Base-by-base conservation (phyloP, 2,113 vertebrate genomes). In the Uria lomvia region DNA sequence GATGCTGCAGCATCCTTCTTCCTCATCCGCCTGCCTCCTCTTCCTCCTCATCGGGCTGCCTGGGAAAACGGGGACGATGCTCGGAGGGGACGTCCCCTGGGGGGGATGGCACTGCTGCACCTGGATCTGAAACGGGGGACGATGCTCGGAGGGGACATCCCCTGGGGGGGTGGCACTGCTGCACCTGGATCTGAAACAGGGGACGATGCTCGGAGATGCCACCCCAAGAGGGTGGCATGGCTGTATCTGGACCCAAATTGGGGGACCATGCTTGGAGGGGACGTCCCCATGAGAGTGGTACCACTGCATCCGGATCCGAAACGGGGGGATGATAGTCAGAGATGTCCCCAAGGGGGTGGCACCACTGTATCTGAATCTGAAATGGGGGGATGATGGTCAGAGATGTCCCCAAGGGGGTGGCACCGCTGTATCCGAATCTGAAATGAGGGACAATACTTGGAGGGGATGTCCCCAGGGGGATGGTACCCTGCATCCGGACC, bases 381-480 rank as follows among this genome's bases (percentile, higher is more conserved):
- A 47, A 47, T 24, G 30, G 27, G 27, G 27, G 7, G 16, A 4
- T 43, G 3, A 16, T 40, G 27, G 36, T 38, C 9, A 12, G n/a
- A 38, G 23, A 23, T 24, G 45, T 50, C 29, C 29, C 47, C 29
- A 62, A 26, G 29, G 16, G 12, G 5, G 4, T 20, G 47, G 34
- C 6, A n/a, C 11, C 12, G 3, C 45, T 49, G 45, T 3, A 27
- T 36, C 32, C 5, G 6, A 7, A 49, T 6, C 22, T 5, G 3
- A 68, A 68, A 49, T 49, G 22, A 38, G 38, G 38, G 38, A 38
- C 38, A 38, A 38, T 38, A 38, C 38, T 38, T 38, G 38, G 38
- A 38, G 38, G 38, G 38, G 38, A 38, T 38, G 38, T 38, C 47
- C 34, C 34, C 27, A 53, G 16, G 26, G 27, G 19, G 49, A 1